Base-by-base conservation (phyloP, 2,113 vertebrate species). In the Bos javanicus region DNA sequence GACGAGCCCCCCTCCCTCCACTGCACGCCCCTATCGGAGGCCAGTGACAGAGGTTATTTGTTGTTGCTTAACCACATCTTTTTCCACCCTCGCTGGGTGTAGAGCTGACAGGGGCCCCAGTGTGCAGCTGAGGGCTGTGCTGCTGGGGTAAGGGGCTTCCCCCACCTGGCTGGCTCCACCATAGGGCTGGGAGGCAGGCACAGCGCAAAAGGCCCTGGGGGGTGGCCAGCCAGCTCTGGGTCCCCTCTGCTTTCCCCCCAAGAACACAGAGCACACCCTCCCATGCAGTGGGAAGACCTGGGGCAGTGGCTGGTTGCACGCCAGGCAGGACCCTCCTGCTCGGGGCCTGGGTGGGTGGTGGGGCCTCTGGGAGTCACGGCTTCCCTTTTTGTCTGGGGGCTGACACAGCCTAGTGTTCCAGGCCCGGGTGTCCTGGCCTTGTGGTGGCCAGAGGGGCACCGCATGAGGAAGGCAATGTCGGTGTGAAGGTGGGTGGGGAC, bases 31-130 rank as follows among this genome's bases (percentile, higher is more conserved):
- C 91, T 3, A 7, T 26, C 92, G 14, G 28, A 95, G 2, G 1
- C 1, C 59, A 17, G 94, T 96, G 98, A 98, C 98, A 98, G 98
- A 98, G 96, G 91, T 98, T 98, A 90, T 98, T 98, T 98, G 97
- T 98, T 98, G 98, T 97, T 98, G 98, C 98, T 98, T 98, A 98
- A 98, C 99, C 98, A 89, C 98, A 98, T 88, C 98, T 97, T 98
- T 99, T 98, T 98, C 98, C 98, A 98, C 98, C 97, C 98, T 99
- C 96, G 56, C 96, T 60, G 1, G 11, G 84, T 5, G 5, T 14
- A 0, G 80, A 60, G 56, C 74, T 48, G 57, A 56, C 4, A 1
- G 19, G 11, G 54, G 48, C 84, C 74, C 50, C 33, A 17, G 50
- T 52, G 39, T 21, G 46, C 36, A 36, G 39, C 57, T 3, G 43